These are phyloP conservation scores for Temnopleurus reevesii DNA, from an alignment of 53 echinoderm and acorn worm genomes.

Conservation along the genomic window DNA sequence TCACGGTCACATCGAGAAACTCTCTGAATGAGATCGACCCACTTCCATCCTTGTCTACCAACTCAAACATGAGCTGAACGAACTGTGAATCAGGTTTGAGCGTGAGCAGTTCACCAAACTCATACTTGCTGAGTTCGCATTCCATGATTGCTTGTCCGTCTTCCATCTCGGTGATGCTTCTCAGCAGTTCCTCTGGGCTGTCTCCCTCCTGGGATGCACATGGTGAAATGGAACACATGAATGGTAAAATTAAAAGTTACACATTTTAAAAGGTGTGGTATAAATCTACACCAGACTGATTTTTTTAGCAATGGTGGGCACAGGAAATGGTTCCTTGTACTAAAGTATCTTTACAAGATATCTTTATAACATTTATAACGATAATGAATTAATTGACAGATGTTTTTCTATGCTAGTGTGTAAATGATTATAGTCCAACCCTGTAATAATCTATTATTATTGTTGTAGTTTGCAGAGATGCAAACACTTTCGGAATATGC, in stretches of 20 bases:
- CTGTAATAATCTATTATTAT: too few species aligned
- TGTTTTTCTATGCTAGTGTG: too few species aligned
- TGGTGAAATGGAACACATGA: background rate
- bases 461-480: too few species aligned
- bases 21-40: conserved; percentile 79
- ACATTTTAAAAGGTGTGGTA: too few species aligned
- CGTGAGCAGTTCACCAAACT: conserved; percentile 68
- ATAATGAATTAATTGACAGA: too few species aligned
- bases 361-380: too few species aligned
- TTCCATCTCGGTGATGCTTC: conserved; percentile 37
- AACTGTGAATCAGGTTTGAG: conserved; percentile 69
- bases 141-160: conserved; percentile 61
- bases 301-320: too few species aligned
- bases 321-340: too few species aligned
- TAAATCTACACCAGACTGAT: too few species aligned
- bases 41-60: conserved; percentile 70
- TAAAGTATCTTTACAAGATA: too few species aligned
- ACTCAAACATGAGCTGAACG: conserved; percentile 80
- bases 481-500: too few species aligned
- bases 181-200: conserved; percentile 57
- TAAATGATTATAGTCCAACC: too few species aligned
- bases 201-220: conserved; percentile 3
- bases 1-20: conserved; percentile 73
- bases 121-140: conserved; percentile 65
- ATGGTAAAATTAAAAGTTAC: background rate